Conservation (phyloP, 2,113 vertebrate genomes). For the Sylvicapra grimmia region DNA sequence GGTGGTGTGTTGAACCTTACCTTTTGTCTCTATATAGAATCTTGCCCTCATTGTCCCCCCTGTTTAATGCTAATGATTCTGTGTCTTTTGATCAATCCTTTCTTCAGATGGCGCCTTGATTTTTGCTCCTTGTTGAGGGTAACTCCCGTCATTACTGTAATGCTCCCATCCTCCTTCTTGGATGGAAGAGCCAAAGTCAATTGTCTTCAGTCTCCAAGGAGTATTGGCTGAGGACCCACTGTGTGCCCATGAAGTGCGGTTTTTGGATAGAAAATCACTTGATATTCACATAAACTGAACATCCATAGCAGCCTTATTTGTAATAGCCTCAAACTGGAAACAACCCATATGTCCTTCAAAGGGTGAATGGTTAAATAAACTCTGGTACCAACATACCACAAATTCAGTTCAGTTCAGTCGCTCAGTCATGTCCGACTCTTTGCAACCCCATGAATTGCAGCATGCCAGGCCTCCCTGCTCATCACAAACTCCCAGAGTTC, state of each 20-base stretch:
- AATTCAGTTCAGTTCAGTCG: too few species aligned
- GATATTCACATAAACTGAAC: not conserved
- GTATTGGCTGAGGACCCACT: not conserved
- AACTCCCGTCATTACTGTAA: accelerated
- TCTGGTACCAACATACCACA: accelerated
- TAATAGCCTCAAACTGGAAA: not conserved
- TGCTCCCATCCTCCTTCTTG: not conserved
- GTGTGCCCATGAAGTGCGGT: accelerated
- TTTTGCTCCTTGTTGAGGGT: not conserved
- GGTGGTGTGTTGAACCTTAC: not conserved
- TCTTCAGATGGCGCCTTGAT: not conserved
- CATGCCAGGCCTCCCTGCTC: not conserved
- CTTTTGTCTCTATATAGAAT: not conserved
- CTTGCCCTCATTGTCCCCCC: not conserved
- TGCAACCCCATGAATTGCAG: not conserved
- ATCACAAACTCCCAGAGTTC: not conserved
- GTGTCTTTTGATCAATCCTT: not conserved
- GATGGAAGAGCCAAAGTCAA: not conserved
- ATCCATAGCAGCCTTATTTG: not conserved
- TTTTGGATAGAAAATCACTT: not conserved
- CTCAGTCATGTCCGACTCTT: too few species aligned
- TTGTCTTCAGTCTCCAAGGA: not conserved
- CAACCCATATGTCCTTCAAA: not conserved
- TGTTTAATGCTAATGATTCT: not conserved
- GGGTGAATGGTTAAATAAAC: not conserved